Evolutionary conservation across 2,113 vertebrate species (phyloP).

Genomic region (Nerophis ophidion): DNA sequence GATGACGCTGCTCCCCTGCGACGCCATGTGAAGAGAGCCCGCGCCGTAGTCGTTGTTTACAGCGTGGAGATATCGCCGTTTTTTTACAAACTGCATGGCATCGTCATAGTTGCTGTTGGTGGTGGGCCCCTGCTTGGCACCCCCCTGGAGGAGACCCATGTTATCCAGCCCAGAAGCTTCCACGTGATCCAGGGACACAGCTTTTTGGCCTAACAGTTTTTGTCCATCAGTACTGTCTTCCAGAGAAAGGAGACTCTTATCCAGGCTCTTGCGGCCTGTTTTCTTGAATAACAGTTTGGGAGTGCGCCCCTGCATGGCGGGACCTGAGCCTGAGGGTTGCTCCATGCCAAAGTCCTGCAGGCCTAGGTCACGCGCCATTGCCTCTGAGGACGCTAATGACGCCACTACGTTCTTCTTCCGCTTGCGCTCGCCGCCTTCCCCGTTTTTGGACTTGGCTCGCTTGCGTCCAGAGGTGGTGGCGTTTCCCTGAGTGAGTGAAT

Average conservation of each 20-base stretch:
- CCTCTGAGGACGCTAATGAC: slow-evolving; percentile 61
- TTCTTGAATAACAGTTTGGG: slow-evolving; percentile 94
- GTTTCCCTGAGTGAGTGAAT: slow-evolving; percentile 92
- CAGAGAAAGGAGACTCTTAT: slow-evolving; percentile 85
- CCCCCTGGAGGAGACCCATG: slow-evolving; percentile 83
- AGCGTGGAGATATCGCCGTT: slow-evolving; percentile 93
- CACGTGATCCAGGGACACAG: slow-evolving; percentile 76
- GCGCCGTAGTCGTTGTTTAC: slow-evolving; percentile 88
- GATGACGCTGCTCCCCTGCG: slow-evolving; percentile 85
- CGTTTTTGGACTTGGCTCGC: slow-evolving; percentile 86
- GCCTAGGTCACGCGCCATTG: slow-evolving; percentile 73
- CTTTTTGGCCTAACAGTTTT: slow-evolving; percentile 84
- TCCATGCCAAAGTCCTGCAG: slow-evolving; percentile 86
- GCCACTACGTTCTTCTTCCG: slow-evolving; percentile 75
- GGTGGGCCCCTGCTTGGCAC: slow-evolving; percentile 81
- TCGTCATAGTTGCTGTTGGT: slow-evolving; percentile 95
- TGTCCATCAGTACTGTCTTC: slow-evolving; percentile 72
- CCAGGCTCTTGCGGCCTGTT: slow-evolving; percentile 79
- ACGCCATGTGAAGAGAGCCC: slow-evolving; percentile 83
- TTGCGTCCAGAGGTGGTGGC: slow-evolving; percentile 84
- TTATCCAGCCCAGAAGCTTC: slow-evolving; percentile 75
- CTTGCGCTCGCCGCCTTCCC: slow-evolving; percentile 85
- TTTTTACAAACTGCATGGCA: slow-evolving; percentile 99
- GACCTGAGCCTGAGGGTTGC: slow-evolving; percentile 80
- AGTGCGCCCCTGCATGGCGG: slow-evolving; percentile 78